phyloP scores from a whole-genome alignment of 2,797 vertebrate genomes.

The Oreonectes daqikongensis region DNA sequence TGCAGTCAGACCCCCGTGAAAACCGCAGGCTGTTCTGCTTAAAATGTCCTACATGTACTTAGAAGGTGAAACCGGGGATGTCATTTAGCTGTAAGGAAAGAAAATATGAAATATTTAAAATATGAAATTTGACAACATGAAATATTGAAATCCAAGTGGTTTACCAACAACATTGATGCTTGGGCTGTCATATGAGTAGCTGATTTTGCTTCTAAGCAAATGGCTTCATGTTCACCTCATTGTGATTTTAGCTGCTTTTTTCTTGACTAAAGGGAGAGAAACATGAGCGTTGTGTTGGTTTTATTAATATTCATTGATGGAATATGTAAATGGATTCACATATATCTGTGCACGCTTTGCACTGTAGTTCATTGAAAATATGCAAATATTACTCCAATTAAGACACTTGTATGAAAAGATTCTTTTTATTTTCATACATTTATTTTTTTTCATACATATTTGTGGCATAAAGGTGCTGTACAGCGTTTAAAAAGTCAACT shows the following conservation, averaged over 20 bases:
- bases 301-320: not conserved
- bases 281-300: not conserved
- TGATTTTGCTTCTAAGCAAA: not conserved
- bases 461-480: too few relatives aligned
- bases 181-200: not conserved
- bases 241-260: not conserved
- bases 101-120: constrained; percentile 2
- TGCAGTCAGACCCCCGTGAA: constrained; percentile 44
- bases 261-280: not conserved
- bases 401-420: not conserved
- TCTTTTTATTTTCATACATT: too few relatives aligned
- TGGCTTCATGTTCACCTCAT: not conserved
- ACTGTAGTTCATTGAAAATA: not conserved
- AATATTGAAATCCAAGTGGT: not conserved
- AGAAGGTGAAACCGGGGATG: constrained; percentile 41
- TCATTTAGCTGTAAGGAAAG: constrained; percentile 9
- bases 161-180: not conserved
- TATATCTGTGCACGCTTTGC: not conserved
- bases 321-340: not conserved
- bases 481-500: too few relatives aligned
- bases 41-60: constrained; percentile 35
- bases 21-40: constrained; percentile 38
- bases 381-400: not conserved
- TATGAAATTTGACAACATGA: constrained; percentile 1
- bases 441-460: too few relatives aligned